Conservation (phyloP, 2,797 vertebrate genomes). For the Clamator glandarius region DNA sequence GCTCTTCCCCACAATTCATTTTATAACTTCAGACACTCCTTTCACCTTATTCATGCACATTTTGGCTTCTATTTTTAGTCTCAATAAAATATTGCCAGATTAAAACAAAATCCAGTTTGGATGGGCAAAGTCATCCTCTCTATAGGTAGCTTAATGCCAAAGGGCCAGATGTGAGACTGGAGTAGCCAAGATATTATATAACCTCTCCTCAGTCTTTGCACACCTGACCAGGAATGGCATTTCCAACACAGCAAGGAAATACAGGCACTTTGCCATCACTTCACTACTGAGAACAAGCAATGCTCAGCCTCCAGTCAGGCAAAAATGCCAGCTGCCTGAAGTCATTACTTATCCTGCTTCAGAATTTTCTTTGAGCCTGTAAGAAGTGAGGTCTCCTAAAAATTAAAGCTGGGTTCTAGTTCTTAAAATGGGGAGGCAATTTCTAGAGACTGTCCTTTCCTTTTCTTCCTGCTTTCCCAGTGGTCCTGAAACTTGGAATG, state of each 20-base stretch:
- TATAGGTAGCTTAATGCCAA: slow-evolving; percentile 20
- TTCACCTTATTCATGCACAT: slow-evolving; percentile 4
- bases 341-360: not conserved
- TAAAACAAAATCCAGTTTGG: slow-evolving; percentile 55
- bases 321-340: slow-evolving; percentile 31
- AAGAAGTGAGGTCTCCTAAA: not conserved
- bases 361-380: not conserved
- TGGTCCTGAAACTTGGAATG: not conserved
- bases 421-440: not conserved
- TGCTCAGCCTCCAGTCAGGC: not conserved
- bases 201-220: slow-evolving; percentile 23
- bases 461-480: not conserved
- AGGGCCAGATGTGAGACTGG: slow-evolving; percentile 47
- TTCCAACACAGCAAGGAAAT: slow-evolving; percentile 37
- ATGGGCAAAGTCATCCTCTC: slow-evolving; percentile 4
- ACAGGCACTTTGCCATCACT: not conserved
- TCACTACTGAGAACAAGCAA: slow-evolving; percentile 19
- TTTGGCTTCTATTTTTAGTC: slow-evolving; percentile 40
- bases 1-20: not conserved
- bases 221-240: slow-evolving; percentile 42
- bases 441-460: not conserved
- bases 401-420: not conserved
- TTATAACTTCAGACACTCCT: slow-evolving; percentile 17
- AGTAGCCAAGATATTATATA: slow-evolving; percentile 35
- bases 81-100: slow-evolving; percentile 31